Evolutionary conservation across 2,797 vertebrate species (phyloP), one percentile per base, ranked within the genome.

Genomic region (Ammospiza maritima): DNA sequence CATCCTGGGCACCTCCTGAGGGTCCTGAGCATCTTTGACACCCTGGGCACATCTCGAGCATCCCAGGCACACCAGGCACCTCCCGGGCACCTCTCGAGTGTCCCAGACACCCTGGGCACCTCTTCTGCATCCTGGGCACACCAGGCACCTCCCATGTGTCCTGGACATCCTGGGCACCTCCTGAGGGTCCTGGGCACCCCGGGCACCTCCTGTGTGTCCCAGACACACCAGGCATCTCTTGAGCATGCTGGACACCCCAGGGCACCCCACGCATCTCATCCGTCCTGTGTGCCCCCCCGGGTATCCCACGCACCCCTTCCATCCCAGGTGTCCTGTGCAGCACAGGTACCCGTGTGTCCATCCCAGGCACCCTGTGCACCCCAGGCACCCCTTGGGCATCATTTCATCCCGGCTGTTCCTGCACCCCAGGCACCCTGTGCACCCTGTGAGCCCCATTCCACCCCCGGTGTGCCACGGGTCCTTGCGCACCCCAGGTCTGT

Each of bases 401-500:
- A 11, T 17, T 25, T 11, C n/a, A 57, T 15, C 22, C 56, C 8
- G n/a, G 36, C 36, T 36, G 10, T 36, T 36, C 36, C 36, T 11
- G 48, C 14, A 32, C 12, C 45, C 45, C 45, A 47, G 45, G 42
- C 42, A 42, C 21, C 23, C 14, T 4, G 3, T 1, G 19, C 48
- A 16, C 27, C 15, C 29, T 4, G 6, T 1, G 1, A 5, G 11
- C 19, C n/a, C 64, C 14, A 2, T 6, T 16, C n/a, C 76, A 40
- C 5, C 56, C 74, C 42, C 2, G 27, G 20, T 13, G 40, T 4
- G 48, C 34, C 29, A 1, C 1, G 13, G 7, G 30, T 53, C 30
- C 40, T 2, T 4, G 12, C 1, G 16, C 30, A 34, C 2, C 7
- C 27, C 74, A 4, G 10, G 5, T 32, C 60, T 14, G 1, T 0